These are phyloP conservation scores for Meghimatium bilineatum DNA, from an alignment of 2,888 invertebrate genomes.

Conservation along the genomic window DNA sequence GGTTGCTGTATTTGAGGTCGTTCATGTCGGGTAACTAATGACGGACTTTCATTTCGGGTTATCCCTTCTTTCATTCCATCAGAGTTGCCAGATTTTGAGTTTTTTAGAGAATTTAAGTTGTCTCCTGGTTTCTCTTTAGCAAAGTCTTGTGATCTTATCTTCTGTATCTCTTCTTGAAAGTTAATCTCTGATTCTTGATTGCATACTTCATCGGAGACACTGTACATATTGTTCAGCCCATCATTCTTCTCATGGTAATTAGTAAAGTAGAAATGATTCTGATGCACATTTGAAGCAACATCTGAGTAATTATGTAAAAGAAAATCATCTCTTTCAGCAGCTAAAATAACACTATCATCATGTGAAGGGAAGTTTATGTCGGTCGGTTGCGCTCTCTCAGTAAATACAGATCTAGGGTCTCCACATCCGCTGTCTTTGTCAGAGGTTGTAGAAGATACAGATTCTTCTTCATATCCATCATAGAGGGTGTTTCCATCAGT, in stretches of 20 bases:
- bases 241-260: not conserved
- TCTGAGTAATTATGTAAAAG: not conserved
- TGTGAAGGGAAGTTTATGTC: too few relatives aligned
- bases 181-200: too few relatives aligned
- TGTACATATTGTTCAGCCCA: not conserved
- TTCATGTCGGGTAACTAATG: too few relatives aligned
- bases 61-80: too few relatives aligned
- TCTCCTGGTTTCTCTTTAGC: too few relatives aligned
- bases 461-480: conserved; percentile 13
- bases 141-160: too few relatives aligned
- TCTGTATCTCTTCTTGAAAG: too few relatives aligned
- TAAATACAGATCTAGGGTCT: not conserved
- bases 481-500: not conserved
- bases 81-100: too few relatives aligned
- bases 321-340: not conserved
- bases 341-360: not conserved
- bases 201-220: too few relatives aligned
- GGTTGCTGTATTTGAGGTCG: too few relatives aligned
- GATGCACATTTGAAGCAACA: not conserved
- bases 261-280: not conserved
- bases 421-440: conserved; percentile 5
- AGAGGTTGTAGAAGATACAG: conserved; percentile 8
- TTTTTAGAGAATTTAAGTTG: too few relatives aligned
- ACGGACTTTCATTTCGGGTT: too few relatives aligned
- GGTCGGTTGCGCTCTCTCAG: not conserved